These are phyloP conservation scores for Lucifuga dentata DNA, from an alignment of 2,113 vertebrate genomes.

Conservation along the genomic window DNA sequence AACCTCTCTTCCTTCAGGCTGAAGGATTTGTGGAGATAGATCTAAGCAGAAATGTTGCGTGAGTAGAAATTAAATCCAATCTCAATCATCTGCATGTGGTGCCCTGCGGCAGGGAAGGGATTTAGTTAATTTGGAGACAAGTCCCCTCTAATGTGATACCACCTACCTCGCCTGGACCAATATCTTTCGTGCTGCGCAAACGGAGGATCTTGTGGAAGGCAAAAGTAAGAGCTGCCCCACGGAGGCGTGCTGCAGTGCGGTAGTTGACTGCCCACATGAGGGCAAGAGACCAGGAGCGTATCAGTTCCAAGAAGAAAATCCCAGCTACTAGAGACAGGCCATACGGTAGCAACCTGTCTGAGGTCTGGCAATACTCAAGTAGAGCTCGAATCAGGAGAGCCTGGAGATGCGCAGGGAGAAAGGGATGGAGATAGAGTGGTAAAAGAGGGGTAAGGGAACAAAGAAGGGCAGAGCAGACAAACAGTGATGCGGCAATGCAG, in stretches of 20 bases:
- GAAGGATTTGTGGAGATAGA: conserved; percentile 47
- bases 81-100: conserved; percentile 54
- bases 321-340: conserved; percentile 82
- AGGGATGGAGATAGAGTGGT: not conserved
- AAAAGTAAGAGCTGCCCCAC: conserved; percentile 83
- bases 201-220: conserved; percentile 85
- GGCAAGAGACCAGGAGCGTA: conserved; percentile 84
- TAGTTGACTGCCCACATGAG: conserved; percentile 87
- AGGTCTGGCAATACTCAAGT: conserved; percentile 83
- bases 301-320: conserved; percentile 82
- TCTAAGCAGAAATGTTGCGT: conserved; percentile 36
- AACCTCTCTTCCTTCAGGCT: conserved; percentile 30
- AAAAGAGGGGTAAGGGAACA: not conserved
- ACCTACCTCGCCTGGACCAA: conserved; percentile 84
- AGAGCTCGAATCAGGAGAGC: conserved; percentile 82
- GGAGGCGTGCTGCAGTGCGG: conserved; percentile 84
- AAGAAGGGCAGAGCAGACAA: not conserved
- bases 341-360: conserved; percentile 67
- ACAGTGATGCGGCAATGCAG: no score
- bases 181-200: conserved; percentile 84
- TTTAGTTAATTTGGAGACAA: conserved; percentile 40
- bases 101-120: conserved; percentile 21
- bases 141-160: conserved; percentile 22
- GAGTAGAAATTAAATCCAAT: conserved; percentile 55
- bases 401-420: conserved; percentile 50